phyloP scores from a whole-genome alignment of 1,140 invertebrate genomes.

The Littorina saxatilis region DNA sequence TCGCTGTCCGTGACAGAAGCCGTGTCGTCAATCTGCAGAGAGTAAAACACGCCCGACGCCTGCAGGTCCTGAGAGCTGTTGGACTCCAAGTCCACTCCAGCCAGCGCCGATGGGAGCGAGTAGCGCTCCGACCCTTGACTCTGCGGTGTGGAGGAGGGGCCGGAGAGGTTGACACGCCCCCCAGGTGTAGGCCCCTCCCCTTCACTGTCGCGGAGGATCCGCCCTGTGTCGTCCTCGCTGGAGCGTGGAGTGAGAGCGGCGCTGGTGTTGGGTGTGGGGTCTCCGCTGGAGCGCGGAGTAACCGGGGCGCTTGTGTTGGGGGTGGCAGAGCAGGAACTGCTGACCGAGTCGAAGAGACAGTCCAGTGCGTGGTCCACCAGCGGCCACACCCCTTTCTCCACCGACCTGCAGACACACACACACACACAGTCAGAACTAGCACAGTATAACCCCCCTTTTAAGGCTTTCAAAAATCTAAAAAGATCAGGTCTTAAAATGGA shows the following conservation, averaged over 20 bases:
- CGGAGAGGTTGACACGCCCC: not conserved
- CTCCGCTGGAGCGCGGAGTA: constrained; percentile 14
- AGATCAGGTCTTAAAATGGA: too few relatives aligned
- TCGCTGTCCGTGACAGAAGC: constrained; percentile 27
- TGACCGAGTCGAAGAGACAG: constrained; percentile 31
- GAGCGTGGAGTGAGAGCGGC: not conserved
- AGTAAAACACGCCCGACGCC: constrained; percentile 24
- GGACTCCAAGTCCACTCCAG: not conserved
- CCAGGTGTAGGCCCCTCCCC: not conserved
- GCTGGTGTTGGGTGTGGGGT: not conserved
- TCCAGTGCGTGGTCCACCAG: constrained; percentile 3
- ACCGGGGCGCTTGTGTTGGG: constrained; percentile 18
- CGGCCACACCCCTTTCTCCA: not conserved
- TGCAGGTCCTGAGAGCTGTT: constrained; percentile 8
- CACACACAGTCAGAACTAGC: too few relatives aligned
- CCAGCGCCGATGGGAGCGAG: constrained; percentile 1
- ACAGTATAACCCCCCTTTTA: too few relatives aligned
- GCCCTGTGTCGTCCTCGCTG: not conserved
- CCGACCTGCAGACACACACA: not conserved
- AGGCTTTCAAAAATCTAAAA: too few relatives aligned
- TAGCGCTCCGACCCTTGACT: constrained; percentile 20
- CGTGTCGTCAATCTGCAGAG: constrained; percentile 17
- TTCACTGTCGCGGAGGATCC: not conserved
- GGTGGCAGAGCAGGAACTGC: not conserved
- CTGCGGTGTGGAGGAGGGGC: constrained; percentile 5